Evolutionary conservation across 2,797 vertebrate species (phyloP).

Genomic region (Channallabes apus): DNA sequence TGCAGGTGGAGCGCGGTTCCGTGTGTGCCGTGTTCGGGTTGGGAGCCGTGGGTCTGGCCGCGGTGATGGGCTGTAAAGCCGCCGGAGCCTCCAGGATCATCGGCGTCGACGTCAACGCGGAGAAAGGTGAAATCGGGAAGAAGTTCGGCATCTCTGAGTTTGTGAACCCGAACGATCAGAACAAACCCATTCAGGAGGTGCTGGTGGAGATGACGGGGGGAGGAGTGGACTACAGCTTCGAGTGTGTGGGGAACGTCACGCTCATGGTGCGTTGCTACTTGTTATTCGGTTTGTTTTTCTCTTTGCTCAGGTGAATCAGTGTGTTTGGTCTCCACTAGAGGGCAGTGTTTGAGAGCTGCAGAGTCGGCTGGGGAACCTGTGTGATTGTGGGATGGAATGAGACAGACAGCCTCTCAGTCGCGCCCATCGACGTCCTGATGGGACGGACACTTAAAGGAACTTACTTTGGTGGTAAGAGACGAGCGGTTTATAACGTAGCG

Average conservation of each 20-base stretch:
- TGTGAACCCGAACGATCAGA: slow-evolving; percentile 73
- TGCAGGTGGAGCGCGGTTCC: too few relatives aligned
- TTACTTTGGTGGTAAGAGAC: slow-evolving; percentile 84
- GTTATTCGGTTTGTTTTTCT: background rate
- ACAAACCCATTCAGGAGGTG: slow-evolving; percentile 75
- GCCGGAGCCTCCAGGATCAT: slow-evolving; percentile 75
- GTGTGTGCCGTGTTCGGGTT: too few relatives aligned
- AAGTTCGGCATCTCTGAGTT: slow-evolving; percentile 78
- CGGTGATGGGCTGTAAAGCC: too few relatives aligned
- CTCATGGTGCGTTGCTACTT: slow-evolving; percentile 75
- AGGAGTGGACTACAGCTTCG: slow-evolving; percentile 78
- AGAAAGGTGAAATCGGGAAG: slow-evolving; percentile 74
- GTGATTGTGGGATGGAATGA: slow-evolving; percentile 87
- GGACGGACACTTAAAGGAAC: slow-evolving; percentile 89
- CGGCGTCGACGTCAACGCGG: slow-evolving; percentile 69
- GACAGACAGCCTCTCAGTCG: slow-evolving; percentile 73
- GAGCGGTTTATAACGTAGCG: background rate
- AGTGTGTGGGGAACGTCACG: slow-evolving; percentile 73
- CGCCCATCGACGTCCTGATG: slow-evolving; percentile 83
- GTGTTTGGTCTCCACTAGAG: slow-evolving; percentile 67
- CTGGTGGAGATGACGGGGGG: slow-evolving; percentile 70
- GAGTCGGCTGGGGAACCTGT: slow-evolving; percentile 84
- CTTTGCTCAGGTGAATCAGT: background rate
- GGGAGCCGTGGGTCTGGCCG: too few relatives aligned
- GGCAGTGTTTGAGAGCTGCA: slow-evolving; percentile 84